Conservation (phyloP, 2,888 invertebrate genomes). For the Tortricodes alternella region DNA sequence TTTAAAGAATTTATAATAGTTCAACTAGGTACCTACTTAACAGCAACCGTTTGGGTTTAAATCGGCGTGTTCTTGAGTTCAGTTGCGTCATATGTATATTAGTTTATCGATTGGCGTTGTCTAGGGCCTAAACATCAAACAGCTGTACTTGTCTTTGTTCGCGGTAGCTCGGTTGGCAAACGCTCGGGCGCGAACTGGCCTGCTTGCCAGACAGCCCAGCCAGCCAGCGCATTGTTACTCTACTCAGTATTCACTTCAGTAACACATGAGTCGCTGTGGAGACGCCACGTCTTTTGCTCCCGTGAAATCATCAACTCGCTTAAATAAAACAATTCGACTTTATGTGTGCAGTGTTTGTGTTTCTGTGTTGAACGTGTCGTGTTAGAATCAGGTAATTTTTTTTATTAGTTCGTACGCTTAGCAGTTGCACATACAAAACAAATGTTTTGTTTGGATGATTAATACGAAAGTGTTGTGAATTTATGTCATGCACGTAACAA, state of each 20-base stretch:
- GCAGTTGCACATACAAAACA: slow-evolving; percentile 6
- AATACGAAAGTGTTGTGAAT: too few species aligned
- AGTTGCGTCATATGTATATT: slow-evolving; percentile 51
- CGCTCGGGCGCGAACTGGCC: background rate
- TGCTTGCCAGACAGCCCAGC: background rate
- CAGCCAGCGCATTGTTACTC: background rate
- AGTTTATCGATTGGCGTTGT: slow-evolving; percentile 65
- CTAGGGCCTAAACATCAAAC: slow-evolving; percentile 75
- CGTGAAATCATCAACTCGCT: slow-evolving; percentile 6
- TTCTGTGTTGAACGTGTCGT: slow-evolving; percentile 11
- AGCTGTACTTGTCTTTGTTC: slow-evolving; percentile 73
- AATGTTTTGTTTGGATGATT: background rate
- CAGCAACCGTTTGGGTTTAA: background rate
- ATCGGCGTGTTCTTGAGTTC: background rate
- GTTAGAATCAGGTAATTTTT: slow-evolving; percentile 20
- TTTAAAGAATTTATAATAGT: too few species aligned
- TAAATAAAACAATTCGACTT: slow-evolving; percentile 1
- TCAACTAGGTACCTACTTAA: slow-evolving; percentile 3
- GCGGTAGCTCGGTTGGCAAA: slow-evolving; percentile 28
- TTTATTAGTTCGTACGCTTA: background rate
- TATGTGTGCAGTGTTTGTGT: slow-evolving; percentile 25
- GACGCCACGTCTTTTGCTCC: background rate
- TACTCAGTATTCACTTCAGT: slow-evolving; percentile 14
- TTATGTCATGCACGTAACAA: background rate
- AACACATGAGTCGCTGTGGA: slow-evolving; percentile 8